Conservation (phyloP, 1,140 invertebrate species). For the Ostrea denselamellosa region DNA sequence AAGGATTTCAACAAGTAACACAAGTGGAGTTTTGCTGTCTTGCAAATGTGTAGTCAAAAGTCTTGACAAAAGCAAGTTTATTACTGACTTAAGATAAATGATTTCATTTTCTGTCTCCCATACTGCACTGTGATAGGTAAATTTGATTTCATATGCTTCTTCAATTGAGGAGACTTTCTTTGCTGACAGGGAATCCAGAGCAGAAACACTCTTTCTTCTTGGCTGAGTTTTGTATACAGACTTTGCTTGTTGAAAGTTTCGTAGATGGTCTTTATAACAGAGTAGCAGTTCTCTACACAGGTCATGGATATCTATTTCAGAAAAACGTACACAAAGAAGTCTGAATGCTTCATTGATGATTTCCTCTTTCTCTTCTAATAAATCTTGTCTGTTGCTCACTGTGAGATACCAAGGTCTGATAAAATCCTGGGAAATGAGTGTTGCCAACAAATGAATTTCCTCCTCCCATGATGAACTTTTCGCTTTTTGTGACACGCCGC, state of each 20-base stretch:
- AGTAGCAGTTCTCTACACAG: constrained; percentile 53
- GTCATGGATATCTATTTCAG: constrained; percentile 45
- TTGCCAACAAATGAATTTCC: constrained; percentile 60
- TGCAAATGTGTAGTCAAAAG: constrained; percentile 51
- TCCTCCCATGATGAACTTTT: constrained; percentile 25
- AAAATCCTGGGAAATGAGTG: constrained; percentile 64
- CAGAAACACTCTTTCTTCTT: constrained; percentile 17
- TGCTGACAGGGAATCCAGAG: neutral
- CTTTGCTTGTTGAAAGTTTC: constrained; percentile 55
- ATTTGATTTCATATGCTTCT: constrained; percentile 63
- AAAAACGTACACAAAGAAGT: constrained; percentile 49
- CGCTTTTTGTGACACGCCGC: neutral
- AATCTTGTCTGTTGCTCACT: constrained; percentile 52
- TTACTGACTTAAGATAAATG: constrained; percentile 56
- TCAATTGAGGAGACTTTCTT: constrained; percentile 55
- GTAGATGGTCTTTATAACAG: constrained; percentile 61
- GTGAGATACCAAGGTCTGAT: constrained; percentile 62
- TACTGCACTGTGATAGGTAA: constrained; percentile 60
- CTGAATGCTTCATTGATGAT: constrained; percentile 52
- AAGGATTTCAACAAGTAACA: constrained; percentile 64
- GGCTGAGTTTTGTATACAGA: constrained; percentile 57
- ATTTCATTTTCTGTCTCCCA: constrained; percentile 55
- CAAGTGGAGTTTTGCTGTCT: constrained; percentile 50
- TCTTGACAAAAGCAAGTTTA: constrained; percentile 57
- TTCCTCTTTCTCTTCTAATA: constrained; percentile 58